phyloP scores from a whole-genome alignment of 1,140 invertebrate genomes.

The Bradynema listronoti region DNA sequence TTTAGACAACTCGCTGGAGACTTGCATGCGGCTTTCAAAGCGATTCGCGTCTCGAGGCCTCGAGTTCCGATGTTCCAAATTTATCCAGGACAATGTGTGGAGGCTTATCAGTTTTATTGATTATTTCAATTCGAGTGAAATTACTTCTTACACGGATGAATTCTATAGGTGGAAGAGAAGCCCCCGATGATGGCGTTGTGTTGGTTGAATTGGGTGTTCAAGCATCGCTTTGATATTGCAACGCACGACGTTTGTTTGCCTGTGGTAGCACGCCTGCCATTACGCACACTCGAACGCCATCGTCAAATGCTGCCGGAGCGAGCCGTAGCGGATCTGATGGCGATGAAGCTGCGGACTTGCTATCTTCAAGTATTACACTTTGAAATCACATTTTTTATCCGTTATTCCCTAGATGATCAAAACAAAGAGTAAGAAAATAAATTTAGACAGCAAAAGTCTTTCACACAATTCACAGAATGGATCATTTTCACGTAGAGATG shows the following conservation, averaged over 20 bases:
- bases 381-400: too few species aligned
- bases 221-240: constrained; percentile 51
- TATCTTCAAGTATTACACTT: constrained; percentile 54
- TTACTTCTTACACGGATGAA: too few species aligned
- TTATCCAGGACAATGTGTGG: constrained; percentile 51
- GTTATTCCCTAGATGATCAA: too few species aligned
- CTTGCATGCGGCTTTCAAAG: constrained; percentile 55
- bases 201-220: constrained; percentile 56
- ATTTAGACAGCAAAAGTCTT: constrained; percentile 51
- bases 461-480: constrained; percentile 55
- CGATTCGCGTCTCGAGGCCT: constrained; percentile 48
- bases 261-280: constrained; percentile 44
- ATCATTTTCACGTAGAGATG: constrained; percentile 55
- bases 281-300: constrained; percentile 47
- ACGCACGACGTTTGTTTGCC: constrained; percentile 51
- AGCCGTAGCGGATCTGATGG: constrained; percentile 49
- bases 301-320: constrained; percentile 53
- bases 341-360: constrained; percentile 47
- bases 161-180: constrained; percentile 37
- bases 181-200: constrained; percentile 54
- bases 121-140: constrained; percentile 1
- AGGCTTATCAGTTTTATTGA: constrained; percentile 4
- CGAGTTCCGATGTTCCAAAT: constrained; percentile 47
- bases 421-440: not conserved
- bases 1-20: constrained; percentile 55